Conservation (phyloP, 2,113 vertebrate species). For the Nettapus auritus region DNA sequence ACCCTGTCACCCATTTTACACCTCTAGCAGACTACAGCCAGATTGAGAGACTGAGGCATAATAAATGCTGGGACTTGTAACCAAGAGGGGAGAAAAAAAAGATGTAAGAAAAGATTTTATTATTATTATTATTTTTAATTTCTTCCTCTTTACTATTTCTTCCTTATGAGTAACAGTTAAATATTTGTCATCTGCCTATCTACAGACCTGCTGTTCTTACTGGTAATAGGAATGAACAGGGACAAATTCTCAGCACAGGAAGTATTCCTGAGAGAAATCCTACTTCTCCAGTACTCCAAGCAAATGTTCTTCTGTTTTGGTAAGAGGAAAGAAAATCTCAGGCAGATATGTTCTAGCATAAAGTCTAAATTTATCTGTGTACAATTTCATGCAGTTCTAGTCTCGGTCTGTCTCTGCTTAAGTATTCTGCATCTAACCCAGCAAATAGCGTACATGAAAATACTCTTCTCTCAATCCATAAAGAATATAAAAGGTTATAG, state of each 20-base stretch:
- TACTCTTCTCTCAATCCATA: background rate
- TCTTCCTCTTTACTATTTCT: background rate
- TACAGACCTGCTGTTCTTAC: background rate
- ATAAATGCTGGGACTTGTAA: background rate
- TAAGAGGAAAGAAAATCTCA: background rate
- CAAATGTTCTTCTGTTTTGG: background rate
- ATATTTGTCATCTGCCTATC: background rate
- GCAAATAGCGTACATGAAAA: background rate
- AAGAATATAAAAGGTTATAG: background rate
- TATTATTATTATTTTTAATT: background rate
- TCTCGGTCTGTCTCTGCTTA: background rate
- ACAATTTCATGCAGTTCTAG: background rate
- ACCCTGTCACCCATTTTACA: background rate
- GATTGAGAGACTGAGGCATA: background rate
- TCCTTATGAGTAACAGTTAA: background rate
- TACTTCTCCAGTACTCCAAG: background rate
- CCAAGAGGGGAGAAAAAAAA: background rate
- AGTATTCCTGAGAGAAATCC: background rate
- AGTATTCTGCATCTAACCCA: background rate
- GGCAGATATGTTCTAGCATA: accelerated
- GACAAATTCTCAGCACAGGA: background rate
- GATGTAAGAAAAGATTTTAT: background rate
- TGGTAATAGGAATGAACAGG: background rate
- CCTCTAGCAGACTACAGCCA: background rate
- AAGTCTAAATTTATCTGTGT: background rate